phyloP scores from a whole-genome alignment of 1,140 invertebrate genomes.

The Eumaeus atala region DNA sequence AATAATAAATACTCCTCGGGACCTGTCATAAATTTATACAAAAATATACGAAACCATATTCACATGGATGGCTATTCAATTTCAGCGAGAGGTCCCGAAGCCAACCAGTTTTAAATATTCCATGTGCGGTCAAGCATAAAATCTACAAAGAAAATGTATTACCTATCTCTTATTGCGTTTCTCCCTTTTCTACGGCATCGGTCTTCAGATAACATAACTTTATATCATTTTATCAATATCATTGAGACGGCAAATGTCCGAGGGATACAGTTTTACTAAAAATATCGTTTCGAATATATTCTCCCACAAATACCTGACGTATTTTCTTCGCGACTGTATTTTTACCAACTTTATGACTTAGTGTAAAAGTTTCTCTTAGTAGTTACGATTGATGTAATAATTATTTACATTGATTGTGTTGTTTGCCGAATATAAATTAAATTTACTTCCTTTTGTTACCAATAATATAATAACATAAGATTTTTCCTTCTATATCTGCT shows the following conservation, averaged over 20 bases:
- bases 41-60: conserved; percentile 53
- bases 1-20: conserved; percentile 27
- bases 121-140: conserved; percentile 67
- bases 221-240: conserved; percentile 55
- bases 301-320: background rate
- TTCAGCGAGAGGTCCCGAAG: conserved; percentile 45
- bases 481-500: no score
- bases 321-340: background rate
- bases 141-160: conserved; percentile 71
- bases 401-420: background rate
- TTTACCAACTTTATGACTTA: background rate
- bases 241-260: conserved; percentile 21
- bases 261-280: conserved; percentile 11
- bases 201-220: conserved; percentile 44
- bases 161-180: conserved; percentile 64
- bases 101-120: conserved; percentile 67
- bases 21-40: conserved; percentile 27
- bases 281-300: conserved; percentile 12
- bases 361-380: background rate
- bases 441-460: no score
- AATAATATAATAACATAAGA: no score
- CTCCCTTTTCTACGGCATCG: conserved; percentile 38
- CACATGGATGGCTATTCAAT: conserved; percentile 56
- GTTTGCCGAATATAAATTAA: background rate
- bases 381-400: background rate